Conservation (phyloP, 2,113 vertebrate genomes). For the Hyla sarda region DNA sequence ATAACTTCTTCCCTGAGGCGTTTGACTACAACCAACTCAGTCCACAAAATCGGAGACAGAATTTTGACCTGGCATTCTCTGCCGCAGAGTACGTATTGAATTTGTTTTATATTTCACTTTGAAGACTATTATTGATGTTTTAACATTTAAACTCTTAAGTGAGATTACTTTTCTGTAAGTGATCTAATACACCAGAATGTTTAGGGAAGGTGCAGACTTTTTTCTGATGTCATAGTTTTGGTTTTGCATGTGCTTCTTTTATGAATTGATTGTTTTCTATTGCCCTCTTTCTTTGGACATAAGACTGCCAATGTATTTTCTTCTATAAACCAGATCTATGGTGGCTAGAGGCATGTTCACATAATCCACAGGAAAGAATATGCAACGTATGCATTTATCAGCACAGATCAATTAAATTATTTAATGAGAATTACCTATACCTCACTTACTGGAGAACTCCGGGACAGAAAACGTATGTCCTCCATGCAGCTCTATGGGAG, state of each 20-base stretch:
- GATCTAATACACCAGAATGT: not conserved
- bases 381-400: slow-evolving; percentile 8
- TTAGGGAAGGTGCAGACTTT: not conserved
- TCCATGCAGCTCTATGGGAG: too few relatives aligned
- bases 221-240: not conserved
- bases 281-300: not conserved
- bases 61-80: slow-evolving; percentile 95
- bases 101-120: not conserved
- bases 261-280: not conserved
- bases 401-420: not conserved
- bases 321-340: not conserved
- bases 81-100: slow-evolving; percentile 89
- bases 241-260: not conserved
- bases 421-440: too few relatives aligned
- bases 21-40: slow-evolving; percentile 91
- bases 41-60: slow-evolving; percentile 91
- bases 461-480: too few relatives aligned
- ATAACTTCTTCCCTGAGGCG: slow-evolving; percentile 95
- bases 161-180: too few relatives aligned
- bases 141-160: not conserved
- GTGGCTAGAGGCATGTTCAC: not conserved
- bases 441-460: too few relatives aligned
- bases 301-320: not conserved
- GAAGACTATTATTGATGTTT: not conserved
- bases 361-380: not conserved